Evolutionary conservation across 2,113 vertebrate genomes (phyloP), one percentile per base, ranked within the genome.

Genomic region (Ammodytes dubius): DNA sequence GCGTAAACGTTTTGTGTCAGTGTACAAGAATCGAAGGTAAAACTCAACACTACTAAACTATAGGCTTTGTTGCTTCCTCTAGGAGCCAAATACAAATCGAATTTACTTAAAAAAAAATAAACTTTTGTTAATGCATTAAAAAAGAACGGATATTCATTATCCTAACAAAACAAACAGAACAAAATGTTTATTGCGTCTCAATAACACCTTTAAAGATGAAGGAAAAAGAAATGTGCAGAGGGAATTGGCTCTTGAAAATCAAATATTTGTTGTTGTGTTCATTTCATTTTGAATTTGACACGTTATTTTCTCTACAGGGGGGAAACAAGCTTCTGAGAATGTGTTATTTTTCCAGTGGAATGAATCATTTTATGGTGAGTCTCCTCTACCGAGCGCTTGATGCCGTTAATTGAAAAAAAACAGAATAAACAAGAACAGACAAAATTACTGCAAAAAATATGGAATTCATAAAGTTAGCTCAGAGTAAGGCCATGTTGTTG

Each of bases 401-500:
- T 49, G 10, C 8, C 11, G 27, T 77, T 69, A 39, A 47, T 60
- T 60, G 70, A 71, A 43, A 47, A 47, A 27, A 67, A 90, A 81
- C 59, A 40, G 56, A 72, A 84, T 27, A 71, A 81, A 79, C 27
- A 72, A 45, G 14, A 61, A 58, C 14, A 53, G 35, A 64, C 14
- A 45, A 71, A 73, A 78, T 43, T 3, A 17, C n/a, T 64, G 56
- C 6, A 70, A 86, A 70, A 86, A 81, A 80, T 5, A 71, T 83
- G 39, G 3, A 58, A 57, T 42, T 70, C 0, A 61, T 73, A 50
- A 77, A 72, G 70, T 15, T 7, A 81, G 65, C 46, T 81, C 50
- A 82, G 70, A 79, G 73, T 63, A 70, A 74, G 85, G 79, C 83
- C 76, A 27, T 84, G 90, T 59, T 27, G 58, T 50, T 50, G 68